These are phyloP conservation scores for Macquaria ambigua DNA, from an alignment of 2,113 vertebrate genomes.

Conservation along the genomic window DNA sequence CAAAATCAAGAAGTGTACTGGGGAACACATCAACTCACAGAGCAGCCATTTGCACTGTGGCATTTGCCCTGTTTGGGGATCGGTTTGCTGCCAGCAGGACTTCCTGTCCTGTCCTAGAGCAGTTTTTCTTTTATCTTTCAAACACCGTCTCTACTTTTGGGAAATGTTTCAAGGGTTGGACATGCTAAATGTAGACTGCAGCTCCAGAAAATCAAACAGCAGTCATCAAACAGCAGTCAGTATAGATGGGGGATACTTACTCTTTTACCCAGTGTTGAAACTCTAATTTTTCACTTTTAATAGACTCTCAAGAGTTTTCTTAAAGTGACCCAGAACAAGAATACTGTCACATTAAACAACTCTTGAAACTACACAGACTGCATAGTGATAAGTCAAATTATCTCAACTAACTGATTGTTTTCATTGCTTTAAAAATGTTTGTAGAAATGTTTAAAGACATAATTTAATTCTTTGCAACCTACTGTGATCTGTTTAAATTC, in stretches of 20 bases:
- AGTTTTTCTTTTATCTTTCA: constrained; percentile 48
- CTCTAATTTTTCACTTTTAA: constrained; percentile 39
- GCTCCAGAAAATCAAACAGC: constrained; percentile 38
- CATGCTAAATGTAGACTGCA: constrained; percentile 49
- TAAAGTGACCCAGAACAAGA: constrained; percentile 14
- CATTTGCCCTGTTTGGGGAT: constrained; percentile 28
- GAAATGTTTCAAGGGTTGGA: constrained; percentile 26
- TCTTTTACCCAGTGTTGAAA: constrained; percentile 22
- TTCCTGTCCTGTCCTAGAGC: constrained; percentile 41
- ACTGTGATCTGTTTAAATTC: constrained; percentile 35
- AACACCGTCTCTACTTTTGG: constrained; percentile 32
- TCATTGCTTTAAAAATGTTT: not conserved
- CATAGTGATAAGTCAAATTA: constrained; percentile 10
- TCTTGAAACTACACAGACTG: not conserved
- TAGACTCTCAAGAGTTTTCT: constrained; percentile 32
- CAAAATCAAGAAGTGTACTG: not conserved
- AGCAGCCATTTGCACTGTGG: constrained; percentile 20
- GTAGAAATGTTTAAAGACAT: no score
- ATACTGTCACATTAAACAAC: constrained; percentile 29
- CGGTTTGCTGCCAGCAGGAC: constrained; percentile 15
- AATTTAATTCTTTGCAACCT: constrained; percentile 3
- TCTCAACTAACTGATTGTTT: not conserved
- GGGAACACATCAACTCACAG: constrained; percentile 25
- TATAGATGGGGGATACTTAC: not conserved
- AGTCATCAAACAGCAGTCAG: constrained; percentile 24